Base-by-base conservation (phyloP, 2,797 vertebrate genomes). In the Manis javanica region DNA sequence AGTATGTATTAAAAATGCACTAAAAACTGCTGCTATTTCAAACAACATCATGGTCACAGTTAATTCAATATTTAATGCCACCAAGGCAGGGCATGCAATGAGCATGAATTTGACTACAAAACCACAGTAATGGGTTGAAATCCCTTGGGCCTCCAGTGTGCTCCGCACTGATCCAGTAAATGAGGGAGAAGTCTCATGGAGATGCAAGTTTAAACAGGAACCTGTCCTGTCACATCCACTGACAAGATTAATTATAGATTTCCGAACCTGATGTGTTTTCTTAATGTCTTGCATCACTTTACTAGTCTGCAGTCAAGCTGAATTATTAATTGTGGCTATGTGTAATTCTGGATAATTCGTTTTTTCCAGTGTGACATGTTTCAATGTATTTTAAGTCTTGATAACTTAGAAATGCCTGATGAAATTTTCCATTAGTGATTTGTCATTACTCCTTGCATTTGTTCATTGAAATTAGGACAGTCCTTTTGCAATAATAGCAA, bases 241-340 rank as follows among this genome's bases (percentile, higher is more conserved):
- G 97, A 98, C 96, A 98, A 98, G 97, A 98, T 98, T 98, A 98
- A 98, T 98, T 98, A 97, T 93, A 98, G 96, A 98, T 98, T 97
- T 98, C 96, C 98, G 96, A 98, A 98, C 96, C 91, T 95, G 84
- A 95, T 97, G 64, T 97, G 86, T 98, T 98, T 98, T 97, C 96
- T 98, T 98, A 98, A 97, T 98, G 97, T 96, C 63, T 89, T 94
- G 39, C 61, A 94, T 96, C 71, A 64, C 87, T 98, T 97, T 96
- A 93, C 93, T 93, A 97, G 95, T 87, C 72, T 86, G 92, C 37
- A 90, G 81, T 97, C 84, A 97, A 93, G 86, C 42, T 98, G 96
- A 98, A 98, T 97, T 97, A 97, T 72, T 90, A 96, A 82, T 31
- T 18, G 87, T 86, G 34, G 55, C 88, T n/a, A 90, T 98, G 66